Evolutionary conservation across 2,888 invertebrate species (phyloP).

Genomic region (Nephrotoma flavescens): DNA sequence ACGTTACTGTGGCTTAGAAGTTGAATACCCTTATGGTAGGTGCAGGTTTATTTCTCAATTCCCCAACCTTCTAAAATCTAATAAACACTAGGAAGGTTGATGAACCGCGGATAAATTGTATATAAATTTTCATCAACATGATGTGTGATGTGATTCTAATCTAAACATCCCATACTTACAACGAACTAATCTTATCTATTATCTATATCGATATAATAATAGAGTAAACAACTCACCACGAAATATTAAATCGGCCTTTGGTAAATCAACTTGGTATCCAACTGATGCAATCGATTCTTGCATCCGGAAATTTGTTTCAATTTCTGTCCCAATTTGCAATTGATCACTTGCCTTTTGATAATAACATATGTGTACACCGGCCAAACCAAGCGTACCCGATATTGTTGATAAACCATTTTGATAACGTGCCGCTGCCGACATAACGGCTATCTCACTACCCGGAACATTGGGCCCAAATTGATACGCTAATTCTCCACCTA

Average conservation of each 20-base stretch:
- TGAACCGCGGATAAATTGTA: too few relatives aligned
- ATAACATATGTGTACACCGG: constrained; percentile 78
- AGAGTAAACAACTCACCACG: constrained; percentile 48
- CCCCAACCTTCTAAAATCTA: too few relatives aligned
- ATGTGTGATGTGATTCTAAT: too few relatives aligned
- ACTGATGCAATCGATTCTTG: constrained; percentile 84
- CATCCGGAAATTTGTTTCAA: constrained; percentile 81
- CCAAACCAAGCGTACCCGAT: constrained; percentile 60
- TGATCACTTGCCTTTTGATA: constrained; percentile 90
- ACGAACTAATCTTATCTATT: not conserved
- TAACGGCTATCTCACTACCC: constrained; percentile 75
- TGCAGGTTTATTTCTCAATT: too few relatives aligned
- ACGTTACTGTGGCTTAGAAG: too few relatives aligned
- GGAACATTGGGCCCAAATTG: constrained; percentile 83
- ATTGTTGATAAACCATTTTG: constrained; percentile 40
- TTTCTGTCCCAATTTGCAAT: constrained; percentile 80
- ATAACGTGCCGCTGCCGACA: constrained; percentile 67
- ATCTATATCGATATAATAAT: too few relatives aligned
- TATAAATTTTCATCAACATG: too few relatives aligned
- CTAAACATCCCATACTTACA: not conserved
- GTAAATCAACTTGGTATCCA: constrained; percentile 89
- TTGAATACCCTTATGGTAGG: too few relatives aligned
- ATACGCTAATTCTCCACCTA: constrained; percentile 88
- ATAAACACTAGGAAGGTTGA: too few relatives aligned
- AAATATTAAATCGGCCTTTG: constrained; percentile 86